Evolutionary conservation across 2,888 invertebrate genomes (phyloP).

Genomic region (Seira ritae): DNA sequence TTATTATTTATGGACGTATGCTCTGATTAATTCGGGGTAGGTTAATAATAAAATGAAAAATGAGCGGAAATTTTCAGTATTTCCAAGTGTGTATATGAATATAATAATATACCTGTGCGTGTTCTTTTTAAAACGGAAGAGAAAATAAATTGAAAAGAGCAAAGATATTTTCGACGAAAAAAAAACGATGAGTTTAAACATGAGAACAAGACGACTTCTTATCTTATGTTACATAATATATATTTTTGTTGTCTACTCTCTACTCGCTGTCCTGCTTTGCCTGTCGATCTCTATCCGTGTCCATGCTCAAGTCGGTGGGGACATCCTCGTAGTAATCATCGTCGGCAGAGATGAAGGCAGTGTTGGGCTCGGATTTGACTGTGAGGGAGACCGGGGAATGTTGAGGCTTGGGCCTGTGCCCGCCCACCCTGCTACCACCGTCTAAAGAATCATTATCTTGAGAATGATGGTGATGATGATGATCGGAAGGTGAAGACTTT

Average conservation of each 20-base stretch:
- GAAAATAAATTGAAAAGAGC: too few relatives aligned
- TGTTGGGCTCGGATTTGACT: constrained; percentile 69
- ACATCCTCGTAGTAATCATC: constrained; percentile 78
- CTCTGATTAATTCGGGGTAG: too few relatives aligned
- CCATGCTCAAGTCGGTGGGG: constrained; percentile 84
- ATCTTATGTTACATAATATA: too few relatives aligned
- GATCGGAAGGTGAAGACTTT: constrained; percentile 66
- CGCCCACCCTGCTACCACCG: constrained; percentile 25
- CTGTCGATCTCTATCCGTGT: constrained; percentile 72
- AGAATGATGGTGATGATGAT: constrained; percentile 56
- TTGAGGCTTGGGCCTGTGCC: constrained; percentile 74
- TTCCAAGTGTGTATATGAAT: too few relatives aligned
- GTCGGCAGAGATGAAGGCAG: constrained; percentile 54
- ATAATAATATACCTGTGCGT: too few relatives aligned
- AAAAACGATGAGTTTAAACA: not conserved
- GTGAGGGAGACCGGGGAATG: constrained; percentile 72
- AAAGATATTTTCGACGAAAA: too few relatives aligned
- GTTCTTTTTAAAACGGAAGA: too few relatives aligned
- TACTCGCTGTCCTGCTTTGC: constrained; percentile 66
- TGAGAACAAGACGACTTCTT: not conserved
- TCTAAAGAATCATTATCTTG: constrained; percentile 78
- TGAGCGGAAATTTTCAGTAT: too few relatives aligned
- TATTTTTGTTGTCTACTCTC: not conserved
- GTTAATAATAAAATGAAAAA: too few relatives aligned
- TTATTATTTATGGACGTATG: too few relatives aligned